Conservation (phyloP, 1,140 invertebrate genomes). For the Apis florea region DNA sequence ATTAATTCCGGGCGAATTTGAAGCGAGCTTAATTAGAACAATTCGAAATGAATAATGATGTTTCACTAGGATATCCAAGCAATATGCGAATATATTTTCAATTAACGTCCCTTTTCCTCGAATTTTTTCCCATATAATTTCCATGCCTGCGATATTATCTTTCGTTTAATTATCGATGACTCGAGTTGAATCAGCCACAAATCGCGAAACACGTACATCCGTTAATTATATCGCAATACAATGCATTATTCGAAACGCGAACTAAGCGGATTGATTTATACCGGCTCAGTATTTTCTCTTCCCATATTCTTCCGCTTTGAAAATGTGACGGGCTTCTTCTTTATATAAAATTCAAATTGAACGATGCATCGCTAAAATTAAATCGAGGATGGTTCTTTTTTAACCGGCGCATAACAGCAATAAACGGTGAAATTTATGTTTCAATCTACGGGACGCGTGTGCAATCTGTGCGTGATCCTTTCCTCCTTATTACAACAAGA, state of each 20-base stretch:
- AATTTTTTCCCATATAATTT: too few species aligned
- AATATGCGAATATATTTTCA: too few species aligned
- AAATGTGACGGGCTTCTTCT: too few species aligned
- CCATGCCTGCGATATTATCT: too few species aligned
- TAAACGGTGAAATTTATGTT: neutral
- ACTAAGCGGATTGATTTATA: constrained; percentile 32
- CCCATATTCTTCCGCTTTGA: neutral
- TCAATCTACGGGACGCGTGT: neutral
- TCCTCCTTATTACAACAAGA: neutral
- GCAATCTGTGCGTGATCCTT: neutral
- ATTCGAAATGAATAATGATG: too few species aligned
- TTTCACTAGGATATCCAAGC: too few species aligned
- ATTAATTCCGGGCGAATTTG: neutral
- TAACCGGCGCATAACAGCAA: neutral
- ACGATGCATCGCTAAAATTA: constrained; percentile 27
- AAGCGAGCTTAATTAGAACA: neutral
- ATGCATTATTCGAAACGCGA: neutral
- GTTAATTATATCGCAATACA: neutral
- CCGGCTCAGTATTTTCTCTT: too few species aligned
- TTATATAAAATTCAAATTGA: constrained; percentile 39
- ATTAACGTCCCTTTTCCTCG: too few species aligned
- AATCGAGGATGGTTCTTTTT: constrained; percentile 6
- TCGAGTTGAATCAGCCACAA: too few species aligned
- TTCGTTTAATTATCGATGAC: too few species aligned
- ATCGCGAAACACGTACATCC: too few species aligned